phyloP scores from a whole-genome alignment of 2,888 invertebrate species.

The Microplitis deprimator region DNA sequence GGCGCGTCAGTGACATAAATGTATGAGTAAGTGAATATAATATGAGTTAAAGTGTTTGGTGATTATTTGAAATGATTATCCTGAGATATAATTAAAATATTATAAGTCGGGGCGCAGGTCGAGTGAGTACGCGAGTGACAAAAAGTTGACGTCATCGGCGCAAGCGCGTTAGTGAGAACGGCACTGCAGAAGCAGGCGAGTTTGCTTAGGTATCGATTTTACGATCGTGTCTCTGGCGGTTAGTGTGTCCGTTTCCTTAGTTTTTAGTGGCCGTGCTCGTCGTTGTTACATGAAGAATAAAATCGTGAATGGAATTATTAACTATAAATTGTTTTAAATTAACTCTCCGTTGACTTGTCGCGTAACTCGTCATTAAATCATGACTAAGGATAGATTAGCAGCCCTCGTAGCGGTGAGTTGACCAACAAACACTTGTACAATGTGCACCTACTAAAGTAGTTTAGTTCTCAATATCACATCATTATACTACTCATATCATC shows the following conservation, averaged over 20 bases:
- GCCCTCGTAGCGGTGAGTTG: slow-evolving; percentile 92
- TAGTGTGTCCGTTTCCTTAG: slow-evolving; percentile 71
- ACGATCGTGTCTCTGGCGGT: slow-evolving; percentile 75
- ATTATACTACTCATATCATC: not conserved
- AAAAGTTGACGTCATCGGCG: slow-evolving; percentile 69
- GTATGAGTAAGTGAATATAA: too few relatives aligned
- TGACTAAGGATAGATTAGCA: slow-evolving; percentile 98
- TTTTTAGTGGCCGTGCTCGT: slow-evolving; percentile 78
- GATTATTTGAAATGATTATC: too few relatives aligned
- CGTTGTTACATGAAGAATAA: slow-evolving; percentile 76
- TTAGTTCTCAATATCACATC: slow-evolving; percentile 4
- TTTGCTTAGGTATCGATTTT: slow-evolving; percentile 86
- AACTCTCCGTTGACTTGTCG: slow-evolving; percentile 61
- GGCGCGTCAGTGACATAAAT: too few relatives aligned
- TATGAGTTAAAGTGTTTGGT: too few relatives aligned
- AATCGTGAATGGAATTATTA: slow-evolving; percentile 82
- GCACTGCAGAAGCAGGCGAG: slow-evolving; percentile 78
- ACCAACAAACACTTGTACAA: slow-evolving; percentile 40
- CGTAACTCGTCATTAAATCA: slow-evolving; percentile 68
- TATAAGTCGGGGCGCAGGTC: not conserved
- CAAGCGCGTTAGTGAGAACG: slow-evolving; percentile 73
- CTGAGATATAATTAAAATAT: too few relatives aligned
- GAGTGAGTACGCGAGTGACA: not conserved
- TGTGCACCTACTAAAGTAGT: slow-evolving; percentile 5
- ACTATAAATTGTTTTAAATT: slow-evolving; percentile 62